Conservation (phyloP, 2,888 invertebrate genomes). For the Tanypteryx hageni region DNA sequence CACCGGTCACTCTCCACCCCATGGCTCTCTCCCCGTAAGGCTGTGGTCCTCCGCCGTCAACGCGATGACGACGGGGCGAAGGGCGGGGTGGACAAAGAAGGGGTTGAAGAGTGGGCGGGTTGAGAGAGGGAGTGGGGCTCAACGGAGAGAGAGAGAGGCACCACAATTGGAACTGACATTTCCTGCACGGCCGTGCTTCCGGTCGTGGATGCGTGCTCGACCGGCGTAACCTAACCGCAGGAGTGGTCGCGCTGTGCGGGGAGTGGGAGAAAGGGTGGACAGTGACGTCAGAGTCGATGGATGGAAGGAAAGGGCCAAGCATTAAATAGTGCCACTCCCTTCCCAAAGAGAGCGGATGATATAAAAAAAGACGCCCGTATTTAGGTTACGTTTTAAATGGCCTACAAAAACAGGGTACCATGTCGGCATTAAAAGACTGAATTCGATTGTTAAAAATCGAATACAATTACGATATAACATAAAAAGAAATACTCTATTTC, state of each 20-base stretch:
- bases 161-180: conserved; percentile 34
- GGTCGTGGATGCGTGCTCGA: conserved; percentile 35
- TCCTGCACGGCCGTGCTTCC: conserved; percentile 32
- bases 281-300: conserved; percentile 28
- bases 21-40: too few species aligned
- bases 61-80: background rate
- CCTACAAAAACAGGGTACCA: too few species aligned
- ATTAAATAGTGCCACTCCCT: background rate
- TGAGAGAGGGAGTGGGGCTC: background rate
- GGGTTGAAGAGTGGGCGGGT: background rate
- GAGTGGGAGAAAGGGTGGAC: conserved; percentile 25
- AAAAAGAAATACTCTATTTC: too few species aligned
- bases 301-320: background rate
- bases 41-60: background rate
- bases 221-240: conserved; percentile 30
- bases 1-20: too few species aligned
- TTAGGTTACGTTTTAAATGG: background rate
- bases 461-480: too few species aligned
- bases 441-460: too few species aligned
- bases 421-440: too few species aligned
- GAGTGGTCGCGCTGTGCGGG: conserved; percentile 10
- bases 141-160: background rate
- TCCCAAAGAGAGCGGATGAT: conserved; percentile 13
- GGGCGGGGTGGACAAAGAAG: background rate
- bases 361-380: background rate